A percentile compares a stretch with the other conserved stretches of the same genome.
Conservation (phyloP, 2,888 invertebrate genomes). For the Aproaerema taeniolella region DNA sequence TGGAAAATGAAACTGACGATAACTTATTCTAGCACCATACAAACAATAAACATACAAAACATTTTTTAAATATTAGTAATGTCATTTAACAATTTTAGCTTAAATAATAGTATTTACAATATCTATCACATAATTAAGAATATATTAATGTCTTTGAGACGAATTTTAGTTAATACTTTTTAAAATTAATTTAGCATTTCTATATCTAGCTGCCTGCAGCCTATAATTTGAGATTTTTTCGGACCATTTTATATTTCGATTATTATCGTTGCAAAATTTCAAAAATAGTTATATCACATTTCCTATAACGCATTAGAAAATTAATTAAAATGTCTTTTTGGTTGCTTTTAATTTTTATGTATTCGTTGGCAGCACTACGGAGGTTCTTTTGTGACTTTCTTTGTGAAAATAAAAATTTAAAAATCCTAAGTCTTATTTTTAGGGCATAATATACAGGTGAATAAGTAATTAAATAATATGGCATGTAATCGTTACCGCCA, state of each 20-base stretch:
- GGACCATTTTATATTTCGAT: not conserved
- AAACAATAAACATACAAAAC: not conserved
- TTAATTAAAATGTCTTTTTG: too few species aligned
- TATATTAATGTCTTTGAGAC: conserved; percentile 22
- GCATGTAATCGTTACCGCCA: too few species aligned
- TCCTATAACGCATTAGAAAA: not conserved
- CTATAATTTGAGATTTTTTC: conserved; percentile 1
- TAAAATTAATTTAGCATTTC: not conserved
- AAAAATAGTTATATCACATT: not conserved
- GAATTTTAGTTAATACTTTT: conserved; percentile 6
- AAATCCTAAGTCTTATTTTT: too few species aligned
- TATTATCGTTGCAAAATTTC: not conserved
- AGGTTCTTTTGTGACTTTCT: too few species aligned
- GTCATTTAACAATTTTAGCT: not conserved
- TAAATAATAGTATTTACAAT: conserved; percentile 13
- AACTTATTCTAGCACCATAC: not conserved
- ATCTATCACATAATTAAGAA: conserved; percentile 11
- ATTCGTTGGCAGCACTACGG: too few species aligned
- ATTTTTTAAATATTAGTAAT: conserved; percentile 1
- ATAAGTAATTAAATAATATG: too few species aligned
- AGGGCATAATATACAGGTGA: too few species aligned
- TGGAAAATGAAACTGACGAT: too few species aligned
- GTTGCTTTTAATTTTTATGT: too few species aligned
- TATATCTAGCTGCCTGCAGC: conserved; percentile 14
- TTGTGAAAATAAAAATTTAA: too few species aligned